Conservation (phyloP, 2,888 invertebrate genomes). For the Anodontia alba region DNA sequence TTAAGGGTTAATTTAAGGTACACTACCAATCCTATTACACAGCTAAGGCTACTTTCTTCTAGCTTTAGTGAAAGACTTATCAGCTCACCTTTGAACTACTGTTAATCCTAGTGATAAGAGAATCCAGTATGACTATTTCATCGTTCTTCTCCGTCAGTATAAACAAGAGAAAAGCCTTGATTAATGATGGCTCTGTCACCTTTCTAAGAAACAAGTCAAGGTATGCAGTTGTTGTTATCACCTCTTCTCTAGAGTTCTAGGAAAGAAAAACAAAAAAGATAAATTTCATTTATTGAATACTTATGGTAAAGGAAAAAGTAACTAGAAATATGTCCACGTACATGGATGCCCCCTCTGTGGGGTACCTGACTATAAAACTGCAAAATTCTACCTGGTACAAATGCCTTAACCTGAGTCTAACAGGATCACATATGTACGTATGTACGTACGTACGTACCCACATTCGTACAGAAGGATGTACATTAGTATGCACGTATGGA, state of each 20-base stretch:
- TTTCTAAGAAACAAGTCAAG: constrained; percentile 95
- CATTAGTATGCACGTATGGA: too few relatives aligned
- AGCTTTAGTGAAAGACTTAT: too few relatives aligned
- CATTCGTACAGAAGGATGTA: too few relatives aligned
- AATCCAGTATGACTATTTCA: constrained; percentile 92
- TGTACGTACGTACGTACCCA: constrained; percentile 9
- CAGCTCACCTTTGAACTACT: constrained; percentile 89
- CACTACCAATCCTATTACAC: too few relatives aligned
- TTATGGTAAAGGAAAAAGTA: too few relatives aligned
- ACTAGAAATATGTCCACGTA: not conserved
- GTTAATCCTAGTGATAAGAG: constrained; percentile 92
- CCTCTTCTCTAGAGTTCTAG: constrained; percentile 94
- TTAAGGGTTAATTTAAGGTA: too few relatives aligned
- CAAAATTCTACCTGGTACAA: too few relatives aligned
- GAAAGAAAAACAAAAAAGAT: constrained; percentile 85
- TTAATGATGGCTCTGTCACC: constrained; percentile 93
- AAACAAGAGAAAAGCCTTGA: constrained; percentile 93
- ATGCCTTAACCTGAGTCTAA: too few relatives aligned
- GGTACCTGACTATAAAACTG: too few relatives aligned
- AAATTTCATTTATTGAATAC: too few relatives aligned
- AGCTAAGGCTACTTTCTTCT: too few relatives aligned
- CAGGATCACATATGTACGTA: constrained; percentile 9
- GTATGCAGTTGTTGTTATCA: constrained; percentile 96
- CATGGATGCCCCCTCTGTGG: too few relatives aligned
- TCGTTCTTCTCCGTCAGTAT: constrained; percentile 92